Conservation (phyloP, 2,888 invertebrate genomes). For the Lottia gigantea region DNA sequence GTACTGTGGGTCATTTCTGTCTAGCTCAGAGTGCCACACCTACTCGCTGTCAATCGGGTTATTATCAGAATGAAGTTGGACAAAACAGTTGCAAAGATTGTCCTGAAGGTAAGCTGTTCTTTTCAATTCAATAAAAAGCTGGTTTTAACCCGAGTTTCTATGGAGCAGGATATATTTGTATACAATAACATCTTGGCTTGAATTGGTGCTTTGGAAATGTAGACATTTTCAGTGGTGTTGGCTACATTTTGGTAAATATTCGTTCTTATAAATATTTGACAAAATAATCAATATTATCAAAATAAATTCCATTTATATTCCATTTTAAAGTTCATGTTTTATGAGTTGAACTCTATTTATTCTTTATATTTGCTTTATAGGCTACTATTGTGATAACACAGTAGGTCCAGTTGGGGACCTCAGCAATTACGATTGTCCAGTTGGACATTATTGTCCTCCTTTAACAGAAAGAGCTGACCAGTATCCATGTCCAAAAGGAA, state of each 20-base stretch:
- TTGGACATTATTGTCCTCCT: conserved; percentile 56
- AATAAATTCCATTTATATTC: too few species aligned
- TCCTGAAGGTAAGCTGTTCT: conserved; percentile 47
- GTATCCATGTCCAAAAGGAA: conserved; percentile 60
- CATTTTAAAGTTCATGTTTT: too few species aligned
- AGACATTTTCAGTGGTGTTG: background rate
- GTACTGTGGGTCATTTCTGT: conserved; percentile 57
- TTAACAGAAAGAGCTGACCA: conserved; percentile 47
- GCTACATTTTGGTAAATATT: background rate
- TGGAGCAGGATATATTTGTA: too few species aligned
- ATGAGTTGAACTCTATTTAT: too few species aligned
- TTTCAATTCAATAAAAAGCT: background rate
- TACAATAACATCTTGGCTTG: too few species aligned
- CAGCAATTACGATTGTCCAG: conserved; percentile 48
- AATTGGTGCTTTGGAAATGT: too few species aligned
- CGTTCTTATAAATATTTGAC: background rate
- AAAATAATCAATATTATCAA: too few species aligned
- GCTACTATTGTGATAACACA: conserved; percentile 60
- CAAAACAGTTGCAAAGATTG: conserved; percentile 54
- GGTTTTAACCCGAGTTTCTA: too few species aligned
- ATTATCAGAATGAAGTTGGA: conserved; percentile 55
- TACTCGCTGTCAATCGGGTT: conserved; percentile 50
- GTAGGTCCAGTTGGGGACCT: conserved; percentile 46
- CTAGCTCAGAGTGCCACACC: conserved; percentile 42
- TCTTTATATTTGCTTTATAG: conserved; percentile 26